Evolutionary conservation across 2,888 invertebrate species (phyloP).

Genomic region (Yponomeuta evonymella): DNA sequence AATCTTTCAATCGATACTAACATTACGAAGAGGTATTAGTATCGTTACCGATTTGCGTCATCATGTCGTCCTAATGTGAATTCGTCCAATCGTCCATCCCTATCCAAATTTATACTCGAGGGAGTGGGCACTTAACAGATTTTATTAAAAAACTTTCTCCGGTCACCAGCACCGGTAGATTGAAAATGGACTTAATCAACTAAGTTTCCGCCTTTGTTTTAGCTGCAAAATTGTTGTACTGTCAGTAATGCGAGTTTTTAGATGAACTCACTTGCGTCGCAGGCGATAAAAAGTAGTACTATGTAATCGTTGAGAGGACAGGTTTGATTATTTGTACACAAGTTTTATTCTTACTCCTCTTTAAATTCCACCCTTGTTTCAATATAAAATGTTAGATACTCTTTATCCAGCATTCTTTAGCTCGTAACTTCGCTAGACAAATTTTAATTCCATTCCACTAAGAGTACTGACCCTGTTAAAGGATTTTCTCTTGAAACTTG

Average conservation of each 20-base stretch:
- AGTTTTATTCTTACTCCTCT: too few relatives aligned
- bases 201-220: conserved; percentile 29
- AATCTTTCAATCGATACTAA: too few relatives aligned
- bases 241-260: neutral
- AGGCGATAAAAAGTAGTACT: too few relatives aligned
- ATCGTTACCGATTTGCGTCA: neutral
- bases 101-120: conserved; percentile 55
- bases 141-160: conserved; percentile 66
- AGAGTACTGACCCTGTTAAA: neutral
- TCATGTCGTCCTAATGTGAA: neutral
- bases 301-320: too few relatives aligned
- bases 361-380: neutral
- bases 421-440: neutral
- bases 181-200: conserved; percentile 31
- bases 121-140: conserved; percentile 37
- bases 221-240: neutral
- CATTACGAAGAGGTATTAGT: too few relatives aligned
- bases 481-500: neutral
- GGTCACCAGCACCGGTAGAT: conserved; percentile 32
- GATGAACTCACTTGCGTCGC: too few relatives aligned
- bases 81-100: conserved; percentile 23
- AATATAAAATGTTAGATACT: neutral
- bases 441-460: neutral
- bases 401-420: neutral
- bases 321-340: too few relatives aligned